These are phyloP conservation scores for Halichoeres trimaculatus DNA, from an alignment of 2,113 vertebrate species.

Conservation along the genomic window DNA sequence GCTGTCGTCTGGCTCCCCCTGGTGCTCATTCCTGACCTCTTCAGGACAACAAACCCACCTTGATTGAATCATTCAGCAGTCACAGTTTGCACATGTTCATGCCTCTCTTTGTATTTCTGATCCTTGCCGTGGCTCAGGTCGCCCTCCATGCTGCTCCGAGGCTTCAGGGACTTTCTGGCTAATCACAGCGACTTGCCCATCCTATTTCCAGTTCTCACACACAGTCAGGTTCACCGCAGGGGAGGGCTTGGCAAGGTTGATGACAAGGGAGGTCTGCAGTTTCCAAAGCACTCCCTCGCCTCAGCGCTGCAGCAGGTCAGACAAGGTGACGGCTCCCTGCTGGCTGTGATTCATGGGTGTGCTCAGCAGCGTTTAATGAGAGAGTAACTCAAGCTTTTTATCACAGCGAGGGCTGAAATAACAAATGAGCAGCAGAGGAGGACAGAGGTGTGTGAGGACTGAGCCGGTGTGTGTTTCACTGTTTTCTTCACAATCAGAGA, in stretches of 20 bases:
- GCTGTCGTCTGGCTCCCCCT: conserved; percentile 60
- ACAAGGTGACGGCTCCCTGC: conserved; percentile 47
- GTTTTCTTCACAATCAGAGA: not conserved
- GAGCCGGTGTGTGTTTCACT: not conserved
- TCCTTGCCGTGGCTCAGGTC: not conserved
- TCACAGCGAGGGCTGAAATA: conserved; percentile 35
- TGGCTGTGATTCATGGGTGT: conserved; percentile 45
- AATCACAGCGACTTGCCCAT: not conserved
- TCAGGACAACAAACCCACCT: not conserved
- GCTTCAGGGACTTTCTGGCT: not conserved
- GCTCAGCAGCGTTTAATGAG: conserved; percentile 43
- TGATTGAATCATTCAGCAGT: not conserved
- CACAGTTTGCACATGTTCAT: not conserved
- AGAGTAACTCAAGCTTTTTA: conserved; percentile 41
- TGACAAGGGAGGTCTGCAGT: conserved; percentile 20
- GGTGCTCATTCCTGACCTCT: conserved; percentile 12
- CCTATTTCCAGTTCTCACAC: conserved; percentile 1
- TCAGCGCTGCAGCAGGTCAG: conserved; percentile 33
- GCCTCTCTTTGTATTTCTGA: not conserved
- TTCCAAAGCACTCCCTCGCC: conserved; percentile 2
- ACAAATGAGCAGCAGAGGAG: conserved; percentile 29
- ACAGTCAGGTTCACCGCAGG: not conserved
- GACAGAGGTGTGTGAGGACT: not conserved
- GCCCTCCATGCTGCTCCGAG: not conserved
- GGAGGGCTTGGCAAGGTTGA: conserved; percentile 15